phyloP scores from a whole-genome alignment of 2,888 invertebrate species.

The Eupithecia centaureata region DNA sequence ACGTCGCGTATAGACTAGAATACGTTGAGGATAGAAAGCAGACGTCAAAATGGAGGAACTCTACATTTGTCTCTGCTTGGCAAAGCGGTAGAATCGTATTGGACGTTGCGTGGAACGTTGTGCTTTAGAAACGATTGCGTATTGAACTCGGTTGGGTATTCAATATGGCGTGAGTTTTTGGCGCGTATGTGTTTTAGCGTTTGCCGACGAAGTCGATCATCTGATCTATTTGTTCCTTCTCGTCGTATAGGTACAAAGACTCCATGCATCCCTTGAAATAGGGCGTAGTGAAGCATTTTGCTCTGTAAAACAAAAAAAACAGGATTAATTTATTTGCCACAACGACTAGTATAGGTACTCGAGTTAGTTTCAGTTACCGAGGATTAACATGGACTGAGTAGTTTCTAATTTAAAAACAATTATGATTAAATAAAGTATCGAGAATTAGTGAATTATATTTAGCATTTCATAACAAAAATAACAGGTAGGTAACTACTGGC shows the following conservation, averaged over 20 bases:
- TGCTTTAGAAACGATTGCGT: slow-evolving; percentile 55
- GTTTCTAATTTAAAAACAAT: not conserved
- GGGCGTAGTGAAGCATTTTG: slow-evolving; percentile 90
- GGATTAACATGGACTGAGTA: not conserved
- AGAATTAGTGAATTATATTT: not conserved
- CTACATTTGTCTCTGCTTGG: slow-evolving; percentile 70
- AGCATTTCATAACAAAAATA: not conserved
- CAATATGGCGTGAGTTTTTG: slow-evolving; percentile 61
- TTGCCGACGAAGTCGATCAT: slow-evolving; percentile 92
- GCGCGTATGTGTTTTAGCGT: slow-evolving; percentile 73
- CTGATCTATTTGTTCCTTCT: slow-evolving; percentile 90
- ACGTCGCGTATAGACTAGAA: slow-evolving; percentile 82
- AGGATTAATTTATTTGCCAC: slow-evolving; percentile 1
- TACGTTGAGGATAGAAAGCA: slow-evolving; percentile 83
- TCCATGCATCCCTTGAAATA: slow-evolving; percentile 93
- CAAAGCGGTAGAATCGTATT: slow-evolving; percentile 64
- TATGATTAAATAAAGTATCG: not conserved
- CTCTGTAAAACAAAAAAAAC: slow-evolving; percentile 81
- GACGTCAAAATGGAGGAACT: slow-evolving; percentile 74
- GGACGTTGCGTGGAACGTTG: slow-evolving; percentile 56
- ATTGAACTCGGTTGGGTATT: slow-evolving; percentile 58
- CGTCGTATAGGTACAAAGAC: slow-evolving; percentile 90
- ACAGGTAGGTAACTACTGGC: not conserved
- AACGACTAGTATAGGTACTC: not conserved
- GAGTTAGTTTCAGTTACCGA: not conserved